Base-by-base conservation (phyloP, 1,140 invertebrate genomes). In the Drosophila serrata region DNA sequence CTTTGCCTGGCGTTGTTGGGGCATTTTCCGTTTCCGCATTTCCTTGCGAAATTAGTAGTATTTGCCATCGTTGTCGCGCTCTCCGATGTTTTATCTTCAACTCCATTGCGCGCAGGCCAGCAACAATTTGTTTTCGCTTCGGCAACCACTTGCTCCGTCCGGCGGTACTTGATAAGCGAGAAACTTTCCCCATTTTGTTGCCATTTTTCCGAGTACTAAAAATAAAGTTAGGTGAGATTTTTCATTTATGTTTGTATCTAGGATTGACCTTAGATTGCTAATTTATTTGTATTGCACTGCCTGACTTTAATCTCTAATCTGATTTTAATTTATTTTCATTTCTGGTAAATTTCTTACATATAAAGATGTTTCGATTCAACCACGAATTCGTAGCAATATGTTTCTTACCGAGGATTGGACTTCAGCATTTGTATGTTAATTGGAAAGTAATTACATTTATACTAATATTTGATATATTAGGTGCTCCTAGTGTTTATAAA, bases 91-190 rank as follows among this genome's bases (percentile, higher is more conserved):
- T 82, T 86, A 86, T 88, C 84, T 87, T 61, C 56, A 69, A 82
- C 75, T 73, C 60, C 70, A 76, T 68, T 82, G 51, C 70, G 42
- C 40, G 58, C 33, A 56, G 37, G n/a, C 64, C 63, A 76, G 62
- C 61, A 88, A 80, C 75, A 88, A 77, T 88, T 88, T 77, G 80
- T 84, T 80, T 88, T 80, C 59, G 79, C 72, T 67, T 63, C 49
- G 19, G 67, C 75, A 78, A 82, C 73, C 67, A 72, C 58, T 77
- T 43, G 43, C 49, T 48, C 37, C n/a, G n/a, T n/a, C n/a, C 24
- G 15, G 65, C 68, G 72, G 29, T 63, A 75, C 75, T 88, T 79
- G 84, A 88, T 87, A 90, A 90, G 74, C 58, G 27, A 33, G 58
- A 87, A 88, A 88, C 76, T 87, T 88, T 87, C 24, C n/a, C 43